Evolutionary conservation across 2,888 invertebrate genomes (phyloP).

Genomic region (Meliscaeva auricollis): DNA sequence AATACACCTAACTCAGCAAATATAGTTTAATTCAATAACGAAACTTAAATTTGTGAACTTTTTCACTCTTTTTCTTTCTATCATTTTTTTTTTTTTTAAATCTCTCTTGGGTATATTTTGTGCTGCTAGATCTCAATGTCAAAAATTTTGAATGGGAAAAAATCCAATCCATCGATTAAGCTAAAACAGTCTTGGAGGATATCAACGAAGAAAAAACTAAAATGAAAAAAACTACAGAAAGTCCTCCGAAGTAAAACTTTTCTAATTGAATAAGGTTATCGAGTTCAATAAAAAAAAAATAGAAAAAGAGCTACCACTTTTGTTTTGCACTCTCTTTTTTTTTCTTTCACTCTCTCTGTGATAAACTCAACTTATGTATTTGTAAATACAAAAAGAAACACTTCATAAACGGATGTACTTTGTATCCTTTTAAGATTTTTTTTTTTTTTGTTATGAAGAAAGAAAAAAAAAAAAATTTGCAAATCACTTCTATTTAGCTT

Average conservation of each 20-base stretch:
- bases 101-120: neutral
- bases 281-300: too few species aligned
- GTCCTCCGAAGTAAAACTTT: slow-evolving; percentile 22
- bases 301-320: too few species aligned
- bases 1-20: neutral
- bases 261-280: slow-evolving; percentile 28
- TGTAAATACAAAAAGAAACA: neutral
- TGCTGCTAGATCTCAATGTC: neutral
- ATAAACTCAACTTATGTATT: neutral
- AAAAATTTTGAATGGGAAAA: slow-evolving; percentile 21
- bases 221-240: too few species aligned
- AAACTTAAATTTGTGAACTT: slow-evolving; percentile 19
- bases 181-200: slow-evolving; percentile 12
- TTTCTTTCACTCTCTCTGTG: neutral
- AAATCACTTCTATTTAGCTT: slow-evolving; percentile 8
- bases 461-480: neutral
- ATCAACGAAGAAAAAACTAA: neutral
- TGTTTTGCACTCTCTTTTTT: neutral
- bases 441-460: neutral
- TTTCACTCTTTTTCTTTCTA: neutral
- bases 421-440: slow-evolving; percentile 1
- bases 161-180: slow-evolving; percentile 22
- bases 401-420: slow-evolving; percentile 2
- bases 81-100: neutral
- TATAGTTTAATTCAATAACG: slow-evolving; percentile 20